Evolutionary conservation across 2,797 vertebrate genomes (phyloP).

Genomic region (Acrocephalus scirpaceus): DNA sequence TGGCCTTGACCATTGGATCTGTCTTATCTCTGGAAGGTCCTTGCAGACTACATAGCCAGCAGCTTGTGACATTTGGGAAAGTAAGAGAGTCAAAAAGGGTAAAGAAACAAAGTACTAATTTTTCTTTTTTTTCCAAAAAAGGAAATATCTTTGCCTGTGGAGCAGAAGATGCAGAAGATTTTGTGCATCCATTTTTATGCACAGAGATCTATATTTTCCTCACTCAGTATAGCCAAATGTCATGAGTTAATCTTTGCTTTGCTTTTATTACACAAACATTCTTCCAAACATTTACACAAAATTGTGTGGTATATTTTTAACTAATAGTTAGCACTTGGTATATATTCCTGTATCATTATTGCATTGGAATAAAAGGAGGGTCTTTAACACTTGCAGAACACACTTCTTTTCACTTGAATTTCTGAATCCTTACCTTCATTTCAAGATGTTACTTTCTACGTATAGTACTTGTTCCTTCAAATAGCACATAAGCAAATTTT

Average conservation of each 20-base stretch:
- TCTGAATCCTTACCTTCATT: neutral
- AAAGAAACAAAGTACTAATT: neutral
- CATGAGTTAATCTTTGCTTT: neutral
- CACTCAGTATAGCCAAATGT: neutral
- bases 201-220: neutral
- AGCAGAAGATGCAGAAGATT: neutral
- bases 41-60: neutral
- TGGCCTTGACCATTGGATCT: neutral
- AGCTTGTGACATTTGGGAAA: neutral
- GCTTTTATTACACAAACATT: neutral
- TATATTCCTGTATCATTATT: neutral
- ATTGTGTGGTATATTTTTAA: neutral
- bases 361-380: neutral
- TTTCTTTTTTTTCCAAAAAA: neutral
- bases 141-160: neutral
- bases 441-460: neutral
- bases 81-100: neutral
- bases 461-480: neutral
- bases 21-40: neutral
- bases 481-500: neutral
- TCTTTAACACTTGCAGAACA: neutral
- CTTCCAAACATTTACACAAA: neutral
- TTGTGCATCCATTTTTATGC: neutral
- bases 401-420: neutral
- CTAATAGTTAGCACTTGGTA: neutral